Percentiles rank a stretch among this genome's conserved stretches.
phyloP scores from a whole-genome alignment of 2,888 invertebrate species.

The Drosophila siamana region DNA sequence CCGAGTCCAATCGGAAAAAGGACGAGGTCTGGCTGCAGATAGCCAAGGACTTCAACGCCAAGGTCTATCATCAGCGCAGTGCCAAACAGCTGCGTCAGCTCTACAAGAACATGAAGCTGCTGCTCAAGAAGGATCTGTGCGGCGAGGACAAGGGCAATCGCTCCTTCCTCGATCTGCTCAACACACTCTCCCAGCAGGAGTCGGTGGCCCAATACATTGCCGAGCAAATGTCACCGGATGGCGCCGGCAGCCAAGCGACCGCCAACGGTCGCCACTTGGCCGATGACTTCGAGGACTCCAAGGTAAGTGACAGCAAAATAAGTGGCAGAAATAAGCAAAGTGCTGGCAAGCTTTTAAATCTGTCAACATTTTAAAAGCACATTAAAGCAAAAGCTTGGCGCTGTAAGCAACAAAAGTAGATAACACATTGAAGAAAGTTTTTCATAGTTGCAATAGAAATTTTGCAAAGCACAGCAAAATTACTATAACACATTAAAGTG shows the following conservation, averaged over 20 bases:
- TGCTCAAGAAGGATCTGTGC: slow-evolving; percentile 84
- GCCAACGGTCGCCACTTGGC: slow-evolving; percentile 63
- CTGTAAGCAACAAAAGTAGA: too few species aligned
- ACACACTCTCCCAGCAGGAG: slow-evolving; percentile 84
- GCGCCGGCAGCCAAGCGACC: slow-evolving; percentile 57
- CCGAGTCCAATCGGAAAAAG: slow-evolving; percentile 85
- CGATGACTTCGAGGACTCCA: slow-evolving; percentile 84
- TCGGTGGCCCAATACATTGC: slow-evolving; percentile 83
- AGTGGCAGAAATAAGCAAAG: neutral
- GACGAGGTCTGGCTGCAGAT: slow-evolving; percentile 85
- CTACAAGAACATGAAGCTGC: slow-evolving; percentile 85
- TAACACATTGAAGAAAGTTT: too few species aligned
- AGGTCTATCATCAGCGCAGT: slow-evolving; percentile 85
- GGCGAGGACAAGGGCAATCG: slow-evolving; percentile 83
- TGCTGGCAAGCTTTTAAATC: too few species aligned
- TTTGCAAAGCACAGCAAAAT: too few species aligned
- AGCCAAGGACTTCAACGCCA: slow-evolving; percentile 84
- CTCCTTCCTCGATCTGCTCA: slow-evolving; percentile 84
- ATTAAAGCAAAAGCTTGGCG: too few species aligned
- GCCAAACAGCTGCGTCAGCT: slow-evolving; percentile 85
- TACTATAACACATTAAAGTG: too few species aligned
- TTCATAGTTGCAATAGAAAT: too few species aligned
- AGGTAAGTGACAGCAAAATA: slow-evolving; percentile 70
- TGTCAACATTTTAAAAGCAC: too few species aligned
- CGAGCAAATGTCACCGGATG: slow-evolving; percentile 81